Conservation (phyloP, 2,888 invertebrate species). For the Oasisia sp. region DNA sequence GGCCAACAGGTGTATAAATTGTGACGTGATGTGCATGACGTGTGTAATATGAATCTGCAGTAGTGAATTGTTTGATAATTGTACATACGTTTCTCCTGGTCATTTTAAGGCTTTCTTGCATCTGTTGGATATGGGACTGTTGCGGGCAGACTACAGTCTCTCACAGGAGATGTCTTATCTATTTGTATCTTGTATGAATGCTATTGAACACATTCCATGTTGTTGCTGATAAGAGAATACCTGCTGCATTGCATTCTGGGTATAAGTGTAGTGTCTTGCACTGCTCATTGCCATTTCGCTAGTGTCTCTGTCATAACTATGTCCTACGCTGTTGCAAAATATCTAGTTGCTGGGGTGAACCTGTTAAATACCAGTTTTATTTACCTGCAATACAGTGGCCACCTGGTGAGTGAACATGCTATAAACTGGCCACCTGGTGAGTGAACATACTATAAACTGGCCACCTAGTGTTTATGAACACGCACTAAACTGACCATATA, state of each 20-base stretch:
- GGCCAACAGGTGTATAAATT: background rate
- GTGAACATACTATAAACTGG: no score
- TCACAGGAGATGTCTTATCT: background rate
- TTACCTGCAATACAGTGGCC: no score
- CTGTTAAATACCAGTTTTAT: no score
- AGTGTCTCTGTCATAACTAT: background rate
- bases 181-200: background rate
- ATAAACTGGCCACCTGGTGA: no score
- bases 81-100: background rate
- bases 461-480: no score
- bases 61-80: background rate
- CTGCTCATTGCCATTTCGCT: background rate
- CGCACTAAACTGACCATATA: no score
- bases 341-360: no score
- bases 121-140: background rate
- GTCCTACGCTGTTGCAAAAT: background rate
- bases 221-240: background rate
- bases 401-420: no score
- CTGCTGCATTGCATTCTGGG: background rate
- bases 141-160: background rate
- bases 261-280: background rate
- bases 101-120: background rate
- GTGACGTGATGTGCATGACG: background rate
- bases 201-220: slow-evolving; percentile 3
- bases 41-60: background rate